Conservation (phyloP, 2,888 invertebrate genomes). For the Thecophora atra region DNA sequence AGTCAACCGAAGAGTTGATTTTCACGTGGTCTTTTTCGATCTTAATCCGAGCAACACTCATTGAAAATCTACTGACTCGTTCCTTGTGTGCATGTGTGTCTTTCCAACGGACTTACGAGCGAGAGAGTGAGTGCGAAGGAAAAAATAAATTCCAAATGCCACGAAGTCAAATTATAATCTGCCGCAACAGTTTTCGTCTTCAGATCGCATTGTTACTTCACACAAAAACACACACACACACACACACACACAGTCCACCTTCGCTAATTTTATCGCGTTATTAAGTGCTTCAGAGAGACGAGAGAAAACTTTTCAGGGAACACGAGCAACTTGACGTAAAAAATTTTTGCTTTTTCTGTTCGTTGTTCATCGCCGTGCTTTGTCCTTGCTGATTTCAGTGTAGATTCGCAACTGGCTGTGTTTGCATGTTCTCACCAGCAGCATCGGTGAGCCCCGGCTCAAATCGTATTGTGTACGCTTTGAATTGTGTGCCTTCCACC, state of each 20-base stretch:
- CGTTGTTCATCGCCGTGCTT: neutral
- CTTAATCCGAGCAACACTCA: neutral
- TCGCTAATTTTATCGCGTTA: slow-evolving; percentile 1
- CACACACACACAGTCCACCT: neutral
- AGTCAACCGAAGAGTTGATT: neutral
- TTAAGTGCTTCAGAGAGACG: slow-evolving; percentile 16
- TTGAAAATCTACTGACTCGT: neutral
- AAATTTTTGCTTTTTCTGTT: slow-evolving; percentile 20
- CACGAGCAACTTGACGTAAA: slow-evolving; percentile 28
- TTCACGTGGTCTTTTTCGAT: neutral
- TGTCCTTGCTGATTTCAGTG: slow-evolving; percentile 23
- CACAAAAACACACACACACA: neutral
- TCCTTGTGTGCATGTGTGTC: neutral
- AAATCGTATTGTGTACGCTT: slow-evolving; percentile 24
- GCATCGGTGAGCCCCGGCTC: neutral
- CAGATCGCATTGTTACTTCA: no score
- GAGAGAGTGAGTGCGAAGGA: slow-evolving; percentile 1
- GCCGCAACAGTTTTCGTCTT: slow-evolving; percentile 22
- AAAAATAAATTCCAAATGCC: slow-evolving; percentile 29
- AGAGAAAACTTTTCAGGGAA: slow-evolving; percentile 20
- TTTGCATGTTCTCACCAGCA: slow-evolving; percentile 22
- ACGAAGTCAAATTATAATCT: slow-evolving; percentile 42
- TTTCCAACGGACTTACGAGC: neutral
- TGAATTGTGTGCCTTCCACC: neutral
- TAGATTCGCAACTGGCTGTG: slow-evolving; percentile 26